Percentiles rank a stretch among this genome's conserved stretches.
Evolutionary conservation across 2,113 vertebrate genomes (phyloP).

Genomic region (Illadopsis cleaveri): DNA sequence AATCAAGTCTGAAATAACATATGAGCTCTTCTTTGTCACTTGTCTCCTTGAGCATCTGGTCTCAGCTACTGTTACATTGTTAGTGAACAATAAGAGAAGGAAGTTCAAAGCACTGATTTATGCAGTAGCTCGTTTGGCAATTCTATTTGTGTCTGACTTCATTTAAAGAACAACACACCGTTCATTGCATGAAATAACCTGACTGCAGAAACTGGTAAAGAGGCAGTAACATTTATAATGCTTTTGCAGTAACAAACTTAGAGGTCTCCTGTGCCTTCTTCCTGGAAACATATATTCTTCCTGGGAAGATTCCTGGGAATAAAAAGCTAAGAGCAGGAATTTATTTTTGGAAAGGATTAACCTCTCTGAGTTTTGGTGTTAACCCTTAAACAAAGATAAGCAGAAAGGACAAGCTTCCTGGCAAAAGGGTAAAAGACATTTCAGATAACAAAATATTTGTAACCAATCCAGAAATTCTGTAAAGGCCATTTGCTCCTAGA

Average conservation of each 20-base stretch:
- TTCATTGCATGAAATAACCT: background rate
- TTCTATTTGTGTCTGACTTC: background rate
- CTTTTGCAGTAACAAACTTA: background rate
- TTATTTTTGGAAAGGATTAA: background rate
- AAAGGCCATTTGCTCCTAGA: background rate
- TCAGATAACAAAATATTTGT: background rate
- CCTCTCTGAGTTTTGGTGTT: background rate
- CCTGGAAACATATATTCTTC: background rate
- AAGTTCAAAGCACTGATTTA: background rate
- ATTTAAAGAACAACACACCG: background rate
- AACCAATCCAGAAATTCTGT: background rate
- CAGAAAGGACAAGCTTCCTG: background rate
- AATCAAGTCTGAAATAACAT: constrained; percentile 13
- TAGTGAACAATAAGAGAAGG: background rate
- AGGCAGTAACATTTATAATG: background rate
- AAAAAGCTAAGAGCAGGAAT: background rate
- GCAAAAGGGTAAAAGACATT: background rate
- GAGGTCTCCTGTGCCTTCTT: background rate
- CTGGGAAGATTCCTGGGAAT: background rate
- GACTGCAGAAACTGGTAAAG: background rate
- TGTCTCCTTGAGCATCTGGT: constrained; percentile 11
- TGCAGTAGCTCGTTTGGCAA: background rate
- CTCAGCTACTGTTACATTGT: background rate
- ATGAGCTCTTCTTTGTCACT: background rate
- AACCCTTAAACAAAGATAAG: background rate